A percentile compares a stretch with the other conserved stretches of the same genome.
phyloP scores from a whole-genome alignment of 2,113 vertebrate species.

The Apteryx owenii region DNA sequence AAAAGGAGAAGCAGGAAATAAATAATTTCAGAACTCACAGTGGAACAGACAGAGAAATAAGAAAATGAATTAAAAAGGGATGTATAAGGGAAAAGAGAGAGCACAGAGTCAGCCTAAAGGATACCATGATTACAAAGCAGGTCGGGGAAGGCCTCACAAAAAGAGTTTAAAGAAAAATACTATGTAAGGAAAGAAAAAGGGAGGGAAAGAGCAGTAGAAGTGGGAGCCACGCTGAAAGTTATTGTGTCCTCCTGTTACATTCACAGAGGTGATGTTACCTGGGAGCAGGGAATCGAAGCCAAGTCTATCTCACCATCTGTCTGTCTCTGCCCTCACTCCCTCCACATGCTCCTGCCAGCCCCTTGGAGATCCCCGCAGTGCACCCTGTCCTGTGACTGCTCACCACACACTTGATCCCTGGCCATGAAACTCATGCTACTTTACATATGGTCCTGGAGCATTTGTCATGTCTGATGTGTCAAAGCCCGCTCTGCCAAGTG shows the following conservation, averaged over 20 bases:
- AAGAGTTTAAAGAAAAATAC: neutral
- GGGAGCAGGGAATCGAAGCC: neutral
- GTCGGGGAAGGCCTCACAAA: neutral
- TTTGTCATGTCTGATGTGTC: neutral
- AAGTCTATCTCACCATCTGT: neutral
- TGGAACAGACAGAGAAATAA: neutral
- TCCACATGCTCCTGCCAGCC: too few relatives aligned
- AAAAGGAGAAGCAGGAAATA: neutral
- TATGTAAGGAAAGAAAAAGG: neutral
- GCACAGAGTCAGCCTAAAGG: neutral
- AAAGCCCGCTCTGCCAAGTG: neutral
- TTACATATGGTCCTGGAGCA: neutral
- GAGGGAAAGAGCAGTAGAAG: neutral
- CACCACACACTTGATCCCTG: neutral
- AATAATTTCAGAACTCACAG: neutral
- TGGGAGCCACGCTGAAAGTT: neutral
- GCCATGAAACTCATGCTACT: neutral
- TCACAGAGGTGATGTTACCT: neutral
- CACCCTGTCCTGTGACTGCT: neutral
- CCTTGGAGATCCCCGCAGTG: neutral
- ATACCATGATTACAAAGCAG: neutral
- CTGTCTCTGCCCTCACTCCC: neutral
- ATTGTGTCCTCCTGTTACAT: accelerated
- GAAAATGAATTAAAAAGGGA: neutral
- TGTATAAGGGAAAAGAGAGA: neutral